These are phyloP conservation scores for Orestias chungarensis DNA, from an alignment of 2,797 vertebrate genomes.

Conservation along the genomic window DNA sequence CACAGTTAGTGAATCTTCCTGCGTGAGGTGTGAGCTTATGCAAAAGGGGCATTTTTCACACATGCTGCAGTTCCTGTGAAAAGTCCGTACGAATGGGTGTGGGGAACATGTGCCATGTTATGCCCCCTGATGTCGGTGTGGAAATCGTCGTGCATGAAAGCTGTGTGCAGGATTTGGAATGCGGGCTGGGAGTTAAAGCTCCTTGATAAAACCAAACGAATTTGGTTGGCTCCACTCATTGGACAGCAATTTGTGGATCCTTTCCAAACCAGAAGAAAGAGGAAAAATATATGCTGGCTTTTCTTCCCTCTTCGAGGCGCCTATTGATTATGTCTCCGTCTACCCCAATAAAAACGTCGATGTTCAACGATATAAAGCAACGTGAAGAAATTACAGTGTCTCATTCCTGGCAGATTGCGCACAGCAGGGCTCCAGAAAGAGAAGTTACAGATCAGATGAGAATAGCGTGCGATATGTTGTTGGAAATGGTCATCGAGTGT, in stretches of 20 bases:
- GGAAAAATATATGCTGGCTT: constrained; percentile 54
- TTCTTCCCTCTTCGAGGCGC: constrained; percentile 68
- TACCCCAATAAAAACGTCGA: constrained; percentile 76
- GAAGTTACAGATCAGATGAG: constrained; percentile 38
- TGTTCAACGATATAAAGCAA: constrained; percentile 68
- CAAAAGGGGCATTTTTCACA: constrained; percentile 19
- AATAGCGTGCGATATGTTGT: constrained; percentile 12
- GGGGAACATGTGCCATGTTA: constrained; percentile 6
- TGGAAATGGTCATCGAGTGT: constrained; percentile 22
- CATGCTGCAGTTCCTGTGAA: constrained; percentile 6
- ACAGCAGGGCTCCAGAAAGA: constrained; percentile 31
- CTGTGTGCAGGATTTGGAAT: constrained; percentile 54
- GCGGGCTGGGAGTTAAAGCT: constrained; percentile 65
- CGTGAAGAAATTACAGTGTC: constrained; percentile 69
- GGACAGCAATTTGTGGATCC: constrained; percentile 67
- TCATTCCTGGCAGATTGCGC: constrained; percentile 64
- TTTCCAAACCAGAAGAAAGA: constrained; percentile 74
- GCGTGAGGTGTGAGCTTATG: constrained; percentile 3
- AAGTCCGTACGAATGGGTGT: background rate
- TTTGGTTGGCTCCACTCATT: constrained; percentile 69
- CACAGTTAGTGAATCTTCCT: constrained; percentile 4
- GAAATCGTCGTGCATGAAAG: constrained; percentile 33
- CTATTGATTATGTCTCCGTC: constrained; percentile 78
- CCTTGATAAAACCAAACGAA: constrained; percentile 78
- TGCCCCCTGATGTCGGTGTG: constrained; percentile 25